These are phyloP conservation scores for Drosophila rufa DNA, from an alignment of 1,140 invertebrate species.

Conservation along the genomic window DNA sequence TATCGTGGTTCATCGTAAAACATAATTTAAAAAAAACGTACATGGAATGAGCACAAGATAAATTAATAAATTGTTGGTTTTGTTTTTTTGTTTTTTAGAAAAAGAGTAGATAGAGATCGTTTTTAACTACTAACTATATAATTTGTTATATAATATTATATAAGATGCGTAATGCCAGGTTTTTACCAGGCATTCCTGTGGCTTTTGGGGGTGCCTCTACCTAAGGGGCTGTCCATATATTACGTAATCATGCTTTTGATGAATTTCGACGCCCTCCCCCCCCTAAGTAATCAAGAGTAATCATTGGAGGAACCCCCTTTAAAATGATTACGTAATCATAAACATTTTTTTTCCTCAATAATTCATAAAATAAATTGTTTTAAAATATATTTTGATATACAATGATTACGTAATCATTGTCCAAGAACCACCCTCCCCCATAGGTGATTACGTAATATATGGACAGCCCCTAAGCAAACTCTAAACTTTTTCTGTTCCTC, in stretches of 20 bases:
- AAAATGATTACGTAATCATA: too few relatives aligned
- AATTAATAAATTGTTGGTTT: conserved; percentile 74
- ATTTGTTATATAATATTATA: conserved; percentile 53
- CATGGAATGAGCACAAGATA: conserved; percentile 82
- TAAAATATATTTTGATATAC: too few relatives aligned
- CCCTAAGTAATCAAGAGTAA: too few relatives aligned
- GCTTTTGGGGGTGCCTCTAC: conserved; percentile 60
- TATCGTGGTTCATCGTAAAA: conserved; percentile 66
- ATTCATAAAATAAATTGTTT: too few relatives aligned
- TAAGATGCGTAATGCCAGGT: conserved; percentile 24
- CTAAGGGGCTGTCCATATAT: conserved; percentile 8
- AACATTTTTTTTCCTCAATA: too few relatives aligned
- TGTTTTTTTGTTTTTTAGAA: conserved; percentile 59
- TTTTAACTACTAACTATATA: conserved; percentile 75
- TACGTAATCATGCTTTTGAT: too few relatives aligned
- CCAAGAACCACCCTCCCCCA: too few relatives aligned
- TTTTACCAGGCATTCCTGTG: conserved; percentile 40
- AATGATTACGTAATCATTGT: too few relatives aligned
- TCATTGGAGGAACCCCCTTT: too few relatives aligned
- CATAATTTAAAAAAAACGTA: conserved; percentile 63
- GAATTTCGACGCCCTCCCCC: too few relatives aligned
- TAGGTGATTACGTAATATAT: too few relatives aligned
- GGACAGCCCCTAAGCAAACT: conserved; percentile 27
- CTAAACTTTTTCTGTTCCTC: conserved; percentile 9
- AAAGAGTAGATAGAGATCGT: conserved; percentile 79